These are phyloP conservation scores for Ladona fulva DNA, from an alignment of 1,140 invertebrate genomes.

Conservation along the genomic window DNA sequence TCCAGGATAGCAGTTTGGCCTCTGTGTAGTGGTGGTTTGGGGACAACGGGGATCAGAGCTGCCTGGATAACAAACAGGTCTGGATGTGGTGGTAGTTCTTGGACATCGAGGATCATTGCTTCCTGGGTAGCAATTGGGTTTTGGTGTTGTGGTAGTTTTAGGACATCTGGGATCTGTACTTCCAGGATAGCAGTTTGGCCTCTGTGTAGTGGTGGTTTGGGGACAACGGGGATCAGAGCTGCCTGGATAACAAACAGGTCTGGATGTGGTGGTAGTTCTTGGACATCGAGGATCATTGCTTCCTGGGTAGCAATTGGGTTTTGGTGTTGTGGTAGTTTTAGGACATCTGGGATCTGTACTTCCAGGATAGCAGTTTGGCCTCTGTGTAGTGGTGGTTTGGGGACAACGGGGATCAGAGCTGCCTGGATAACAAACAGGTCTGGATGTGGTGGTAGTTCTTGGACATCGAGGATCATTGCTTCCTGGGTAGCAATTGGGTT, in stretches of 20 bases:
- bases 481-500: conserved; percentile 26
- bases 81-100: conserved; percentile 23
- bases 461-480: conserved; percentile 35
- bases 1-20: conserved; percentile 27
- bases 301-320: conserved; percentile 28
- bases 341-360: conserved; percentile 33
- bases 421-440: conserved; percentile 31
- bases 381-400: conserved; percentile 26
- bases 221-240: conserved; percentile 26
- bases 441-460: neutral
- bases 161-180: no score
- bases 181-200: no score
- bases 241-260: conserved; percentile 19
- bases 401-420: conserved; percentile 30
- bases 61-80: conserved; percentile 30
- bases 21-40: conserved; percentile 23
- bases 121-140: no score
- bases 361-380: conserved; percentile 29
- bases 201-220: conserved; percentile 20
- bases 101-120: no score
- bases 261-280: conserved; percentile 17
- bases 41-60: conserved; percentile 33
- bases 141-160: no score
- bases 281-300: conserved; percentile 30
- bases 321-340: conserved; percentile 22